Percentiles rank a stretch among this genome's conserved stretches.
These are phyloP conservation scores for Orchesella cincta DNA, from an alignment of 1,140 invertebrate species.

Conservation along the genomic window DNA sequence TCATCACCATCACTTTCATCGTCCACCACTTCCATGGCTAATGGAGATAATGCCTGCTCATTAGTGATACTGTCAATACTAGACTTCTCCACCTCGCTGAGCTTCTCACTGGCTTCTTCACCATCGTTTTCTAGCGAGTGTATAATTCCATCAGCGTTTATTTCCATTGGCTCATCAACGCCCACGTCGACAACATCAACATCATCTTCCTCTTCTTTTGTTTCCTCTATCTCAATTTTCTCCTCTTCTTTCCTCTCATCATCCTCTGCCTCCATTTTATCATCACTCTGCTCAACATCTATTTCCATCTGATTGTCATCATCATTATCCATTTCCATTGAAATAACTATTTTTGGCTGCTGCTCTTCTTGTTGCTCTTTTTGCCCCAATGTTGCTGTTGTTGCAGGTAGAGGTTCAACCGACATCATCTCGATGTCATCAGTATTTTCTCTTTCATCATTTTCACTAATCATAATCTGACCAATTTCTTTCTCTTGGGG, in stretches of 20 bases:
- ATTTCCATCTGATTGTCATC: neutral
- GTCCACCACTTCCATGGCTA: neutral
- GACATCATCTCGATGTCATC: too few relatives aligned
- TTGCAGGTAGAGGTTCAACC: neutral
- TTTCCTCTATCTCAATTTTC: neutral
- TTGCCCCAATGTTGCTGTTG: neutral
- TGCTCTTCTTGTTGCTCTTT: neutral
- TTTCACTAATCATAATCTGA: neutral
- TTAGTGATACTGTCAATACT: neutral
- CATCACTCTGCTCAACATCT: slow-evolving; percentile 1
- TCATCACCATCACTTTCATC: slow-evolving; percentile 26
- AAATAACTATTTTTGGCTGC: too few relatives aligned
- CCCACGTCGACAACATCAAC: slow-evolving; percentile 5
- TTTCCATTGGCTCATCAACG: slow-evolving; percentile 11
- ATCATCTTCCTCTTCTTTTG: slow-evolving; percentile 1
- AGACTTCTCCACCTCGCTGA: neutral
- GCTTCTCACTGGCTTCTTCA: neutral
- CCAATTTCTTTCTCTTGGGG: neutral
- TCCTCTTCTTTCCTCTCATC: slow-evolving; percentile 17
- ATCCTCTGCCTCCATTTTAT: slow-evolving; percentile 1
- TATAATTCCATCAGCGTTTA: neutral
- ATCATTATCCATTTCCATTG: slow-evolving; percentile 16
- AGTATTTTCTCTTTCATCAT: neutral
- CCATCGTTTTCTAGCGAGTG: neutral
- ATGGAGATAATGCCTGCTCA: neutral